Conservation (phyloP, 1,140 invertebrate genomes). For the Drosophila miranda region DNA sequence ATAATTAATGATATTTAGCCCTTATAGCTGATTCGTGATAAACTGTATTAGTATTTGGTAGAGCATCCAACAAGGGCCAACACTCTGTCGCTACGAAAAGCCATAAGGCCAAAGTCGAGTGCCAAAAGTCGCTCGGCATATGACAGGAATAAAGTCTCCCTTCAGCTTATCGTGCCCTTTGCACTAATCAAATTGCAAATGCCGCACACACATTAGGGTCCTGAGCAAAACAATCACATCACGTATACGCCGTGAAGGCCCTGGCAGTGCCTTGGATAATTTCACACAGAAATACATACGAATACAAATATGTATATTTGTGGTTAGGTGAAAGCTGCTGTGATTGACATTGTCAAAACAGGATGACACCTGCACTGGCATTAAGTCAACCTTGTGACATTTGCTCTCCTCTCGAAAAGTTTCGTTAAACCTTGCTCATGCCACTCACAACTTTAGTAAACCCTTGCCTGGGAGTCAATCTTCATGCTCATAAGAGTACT, state of each 20-base stretch:
- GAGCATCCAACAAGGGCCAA: slow-evolving; percentile 8
- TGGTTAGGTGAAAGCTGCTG: not conserved
- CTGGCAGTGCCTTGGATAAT: too few species aligned
- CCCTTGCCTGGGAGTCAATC: slow-evolving; percentile 3
- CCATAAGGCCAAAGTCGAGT: slow-evolving; percentile 15
- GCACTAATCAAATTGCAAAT: slow-evolving; percentile 53
- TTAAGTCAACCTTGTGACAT: slow-evolving; percentile 15
- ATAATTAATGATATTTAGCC: too few species aligned
- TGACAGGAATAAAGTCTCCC: too few species aligned
- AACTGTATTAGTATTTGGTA: too few species aligned
- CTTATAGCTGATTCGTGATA: too few species aligned
- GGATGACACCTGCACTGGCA: slow-evolving; percentile 6
- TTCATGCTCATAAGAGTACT: not conserved
- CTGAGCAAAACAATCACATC: slow-evolving; percentile 38
- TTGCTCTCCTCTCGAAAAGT: not conserved
- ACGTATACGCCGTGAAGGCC: slow-evolving; percentile 17
- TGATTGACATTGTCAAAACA: slow-evolving; percentile 9
- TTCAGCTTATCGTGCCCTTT: not conserved
- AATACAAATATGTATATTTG: too few species aligned
- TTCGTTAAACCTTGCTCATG: too few species aligned
- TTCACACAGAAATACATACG: too few species aligned
- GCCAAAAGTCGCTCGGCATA: slow-evolving; percentile 19
- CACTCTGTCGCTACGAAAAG: slow-evolving; percentile 3
- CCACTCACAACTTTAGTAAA: slow-evolving; percentile 3
- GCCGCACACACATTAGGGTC: slow-evolving; percentile 27